These are phyloP conservation scores for Ostrea denselamellosa DNA, from an alignment of 1,140 invertebrate species.

Conservation along the genomic window DNA sequence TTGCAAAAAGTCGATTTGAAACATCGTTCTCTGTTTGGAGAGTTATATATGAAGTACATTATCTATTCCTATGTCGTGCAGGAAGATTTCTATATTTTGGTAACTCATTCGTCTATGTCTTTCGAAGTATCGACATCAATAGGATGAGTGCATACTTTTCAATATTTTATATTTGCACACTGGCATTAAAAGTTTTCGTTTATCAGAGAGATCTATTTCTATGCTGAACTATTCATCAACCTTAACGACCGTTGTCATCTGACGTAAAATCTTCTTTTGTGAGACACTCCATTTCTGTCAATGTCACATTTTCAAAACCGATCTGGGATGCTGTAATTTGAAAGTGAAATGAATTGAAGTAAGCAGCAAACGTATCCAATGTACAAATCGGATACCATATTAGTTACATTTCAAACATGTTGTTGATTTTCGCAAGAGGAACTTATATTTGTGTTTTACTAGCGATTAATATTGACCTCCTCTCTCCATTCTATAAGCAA, in stretches of 20 bases:
- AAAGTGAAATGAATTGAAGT: too few species aligned
- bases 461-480: too few species aligned
- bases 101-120: not conserved
- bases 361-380: too few species aligned
- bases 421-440: too few species aligned
- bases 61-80: not conserved
- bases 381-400: too few species aligned
- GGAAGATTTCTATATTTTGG: not conserved
- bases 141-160: not conserved
- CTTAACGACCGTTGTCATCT: not conserved
- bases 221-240: not conserved
- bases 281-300: not conserved
- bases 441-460: too few species aligned
- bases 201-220: not conserved
- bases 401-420: too few species aligned
- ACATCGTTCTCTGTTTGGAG: not conserved
- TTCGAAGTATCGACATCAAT: not conserved
- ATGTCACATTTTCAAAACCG: not conserved
- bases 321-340: not conserved
- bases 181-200: conserved; percentile 12
- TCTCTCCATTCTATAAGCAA: too few species aligned
- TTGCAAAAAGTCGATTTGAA: not conserved
- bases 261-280: not conserved
- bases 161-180: not conserved
- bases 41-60: not conserved